Percentiles rank a stretch among this genome's conserved stretches.
These are phyloP conservation scores for Lepus oiostolus DNA, from an alignment of 2,797 vertebrate species.

Conservation along the genomic window DNA sequence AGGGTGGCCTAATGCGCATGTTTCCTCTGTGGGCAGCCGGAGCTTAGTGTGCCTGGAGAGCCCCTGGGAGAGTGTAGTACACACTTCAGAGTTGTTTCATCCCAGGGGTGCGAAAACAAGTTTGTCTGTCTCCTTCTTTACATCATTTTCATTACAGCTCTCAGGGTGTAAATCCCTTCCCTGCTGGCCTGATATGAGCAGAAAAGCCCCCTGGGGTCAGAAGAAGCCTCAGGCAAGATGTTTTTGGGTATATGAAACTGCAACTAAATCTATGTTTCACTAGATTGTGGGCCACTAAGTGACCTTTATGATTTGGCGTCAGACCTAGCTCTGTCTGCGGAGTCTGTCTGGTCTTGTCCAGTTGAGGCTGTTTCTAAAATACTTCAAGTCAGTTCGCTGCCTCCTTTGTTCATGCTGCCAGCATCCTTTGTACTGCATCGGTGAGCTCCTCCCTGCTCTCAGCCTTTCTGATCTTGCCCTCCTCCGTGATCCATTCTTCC, in stretches of 20 bases:
- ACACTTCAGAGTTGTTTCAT: neutral
- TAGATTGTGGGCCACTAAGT: neutral
- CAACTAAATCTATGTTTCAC: conserved; percentile 21
- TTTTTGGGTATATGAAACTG: neutral
- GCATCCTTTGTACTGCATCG: conserved; percentile 7
- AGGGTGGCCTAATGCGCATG: neutral
- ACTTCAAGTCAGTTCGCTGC: neutral
- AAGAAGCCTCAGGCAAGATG: neutral
- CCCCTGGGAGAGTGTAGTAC: neutral
- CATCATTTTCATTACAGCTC: neutral
- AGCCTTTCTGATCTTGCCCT: conserved; percentile 17
- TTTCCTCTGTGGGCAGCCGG: neutral
- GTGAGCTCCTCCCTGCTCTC: neutral
- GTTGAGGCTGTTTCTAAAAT: neutral
- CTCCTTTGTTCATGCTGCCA: conserved; percentile 15
- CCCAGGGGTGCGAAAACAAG: neutral
- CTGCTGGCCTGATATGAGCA: neutral
- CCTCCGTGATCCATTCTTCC: neutral
- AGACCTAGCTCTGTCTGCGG: neutral
- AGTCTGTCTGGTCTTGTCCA: conserved; percentile 34
- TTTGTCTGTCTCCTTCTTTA: neutral
- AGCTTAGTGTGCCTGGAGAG: neutral
- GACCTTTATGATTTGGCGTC: conserved; percentile 4
- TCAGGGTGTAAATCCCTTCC: neutral
- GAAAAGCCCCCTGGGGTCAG: neutral